Base-by-base conservation (phyloP, 2,888 invertebrate species). In the Chrysotoxum bicinctum region DNA sequence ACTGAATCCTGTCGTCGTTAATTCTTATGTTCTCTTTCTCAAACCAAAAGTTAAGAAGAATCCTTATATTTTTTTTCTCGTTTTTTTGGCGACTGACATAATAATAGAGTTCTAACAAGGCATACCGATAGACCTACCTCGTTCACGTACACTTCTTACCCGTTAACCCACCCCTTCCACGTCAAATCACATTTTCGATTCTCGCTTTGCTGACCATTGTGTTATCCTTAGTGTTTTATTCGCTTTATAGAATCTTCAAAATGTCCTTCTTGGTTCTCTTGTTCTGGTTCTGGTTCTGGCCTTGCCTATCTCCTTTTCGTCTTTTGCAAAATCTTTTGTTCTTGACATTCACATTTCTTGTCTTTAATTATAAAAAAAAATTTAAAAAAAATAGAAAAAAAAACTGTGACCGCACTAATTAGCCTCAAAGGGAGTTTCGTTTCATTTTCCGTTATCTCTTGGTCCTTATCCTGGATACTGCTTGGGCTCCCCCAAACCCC, bases 351-450 rank as follows among this genome's bases (percentile, higher is more conserved):
- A 85, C 81, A 79, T 66, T 78, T 83, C 79, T 83, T 83, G 83
- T 79, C 79, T 83, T 87, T 83, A 83, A 83, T 87, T 79, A 87
- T 50, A 58, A 58, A 60, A 79, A 40, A 73, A 60, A 68, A 78
- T 48, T 60, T 40, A 70, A 12, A 56, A 72, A 74, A 64, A 90
- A 90, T 60, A 43, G 66, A 12, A 56, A 72, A 74, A 64, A 90
- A 90, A 90, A 90, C 88, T 89, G 89, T 90, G 91, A 91, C 91
- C 91, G 90, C 90, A 90, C 90, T 91, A 91, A 91, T 91, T 91
- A 91, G 91, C 90, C 91, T 90, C 89, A 89, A 89, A 90, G 90
- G 89, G 87, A 72, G 75, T 79, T 86, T 80, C 68, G 64, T 87
- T 79, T 79, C 84, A 45, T 64, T 70, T 77, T 19, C 40, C 26